Evolutionary conservation across 1,140 invertebrate species (phyloP).

Genomic region (Hirudo medicinalis): DNA sequence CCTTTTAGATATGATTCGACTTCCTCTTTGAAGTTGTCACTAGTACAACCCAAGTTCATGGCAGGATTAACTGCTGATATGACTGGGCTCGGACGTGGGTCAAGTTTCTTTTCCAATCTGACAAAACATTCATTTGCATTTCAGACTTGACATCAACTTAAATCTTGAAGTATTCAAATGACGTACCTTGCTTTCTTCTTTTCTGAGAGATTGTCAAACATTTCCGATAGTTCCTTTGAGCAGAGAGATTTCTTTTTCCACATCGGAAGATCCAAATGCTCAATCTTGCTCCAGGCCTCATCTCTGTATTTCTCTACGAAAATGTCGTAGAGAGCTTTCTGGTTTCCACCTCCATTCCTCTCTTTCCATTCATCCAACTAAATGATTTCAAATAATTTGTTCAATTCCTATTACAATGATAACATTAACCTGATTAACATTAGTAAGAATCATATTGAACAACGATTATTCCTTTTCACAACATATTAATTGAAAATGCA

Average conservation of each 20-base stretch:
- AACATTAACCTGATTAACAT: background rate
- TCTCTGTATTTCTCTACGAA: background rate
- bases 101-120: background rate
- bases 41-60: conserved; percentile 1
- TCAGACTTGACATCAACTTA: too few species aligned
- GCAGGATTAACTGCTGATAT: background rate
- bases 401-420: background rate
- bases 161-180: too few species aligned
- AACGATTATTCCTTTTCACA: too few species aligned
- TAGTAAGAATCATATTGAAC: too few species aligned
- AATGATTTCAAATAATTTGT: background rate
- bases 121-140: too few species aligned
- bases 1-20: background rate
- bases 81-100: background rate
- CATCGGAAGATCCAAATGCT: background rate
- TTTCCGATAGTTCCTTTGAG: background rate
- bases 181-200: background rate
- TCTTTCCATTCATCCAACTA: conserved; percentile 5
- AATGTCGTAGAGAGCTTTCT: background rate
- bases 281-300: background rate
- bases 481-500: too few species aligned
- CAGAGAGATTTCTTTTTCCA: background rate
- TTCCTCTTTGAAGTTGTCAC: background rate
- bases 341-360: background rate
- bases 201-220: background rate